phyloP scores from a whole-genome alignment of 2,888 invertebrate species.

The Hetaerina titia region DNA sequence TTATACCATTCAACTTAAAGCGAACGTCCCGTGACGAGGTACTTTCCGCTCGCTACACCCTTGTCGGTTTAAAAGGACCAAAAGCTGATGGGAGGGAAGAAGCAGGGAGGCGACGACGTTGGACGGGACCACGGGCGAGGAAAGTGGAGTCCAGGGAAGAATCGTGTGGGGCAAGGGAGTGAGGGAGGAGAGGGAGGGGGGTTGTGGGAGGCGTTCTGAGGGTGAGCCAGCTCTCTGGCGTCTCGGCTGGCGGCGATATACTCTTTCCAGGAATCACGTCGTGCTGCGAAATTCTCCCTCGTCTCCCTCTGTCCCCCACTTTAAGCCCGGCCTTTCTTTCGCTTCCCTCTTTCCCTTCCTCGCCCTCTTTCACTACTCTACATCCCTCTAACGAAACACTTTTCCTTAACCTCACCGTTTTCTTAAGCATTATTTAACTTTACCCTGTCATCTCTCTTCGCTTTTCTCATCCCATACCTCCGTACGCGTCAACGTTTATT shows the following conservation, averaged over 20 bases:
- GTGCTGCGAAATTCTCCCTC: not conserved
- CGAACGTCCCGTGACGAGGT: not conserved
- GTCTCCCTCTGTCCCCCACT: not conserved
- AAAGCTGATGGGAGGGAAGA: not conserved
- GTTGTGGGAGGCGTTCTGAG: not conserved
- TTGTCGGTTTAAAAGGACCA: not conserved
- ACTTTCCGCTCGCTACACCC: not conserved
- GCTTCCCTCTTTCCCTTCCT: not conserved
- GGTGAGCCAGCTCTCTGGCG: not conserved
- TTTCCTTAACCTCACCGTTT: not conserved
- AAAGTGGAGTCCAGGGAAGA: not conserved
- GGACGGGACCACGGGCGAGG: not conserved
- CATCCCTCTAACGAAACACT: not conserved
- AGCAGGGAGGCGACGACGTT: not conserved
- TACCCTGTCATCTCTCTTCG: not conserved
- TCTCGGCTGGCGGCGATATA: not conserved
- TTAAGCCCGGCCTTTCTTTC: not conserved
- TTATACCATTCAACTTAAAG: not conserved
- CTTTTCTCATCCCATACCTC: not conserved
- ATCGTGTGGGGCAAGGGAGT: not conserved
- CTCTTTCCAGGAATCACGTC: slow-evolving; percentile 33
- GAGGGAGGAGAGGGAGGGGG: not conserved
- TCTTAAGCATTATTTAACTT: too few relatives aligned
- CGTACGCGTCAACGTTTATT: not conserved
- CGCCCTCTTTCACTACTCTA: not conserved